Evolutionary conservation across 2,888 invertebrate species (phyloP), one percentile per base, ranked within the genome.

Genomic region (Heliconius aoede): DNA sequence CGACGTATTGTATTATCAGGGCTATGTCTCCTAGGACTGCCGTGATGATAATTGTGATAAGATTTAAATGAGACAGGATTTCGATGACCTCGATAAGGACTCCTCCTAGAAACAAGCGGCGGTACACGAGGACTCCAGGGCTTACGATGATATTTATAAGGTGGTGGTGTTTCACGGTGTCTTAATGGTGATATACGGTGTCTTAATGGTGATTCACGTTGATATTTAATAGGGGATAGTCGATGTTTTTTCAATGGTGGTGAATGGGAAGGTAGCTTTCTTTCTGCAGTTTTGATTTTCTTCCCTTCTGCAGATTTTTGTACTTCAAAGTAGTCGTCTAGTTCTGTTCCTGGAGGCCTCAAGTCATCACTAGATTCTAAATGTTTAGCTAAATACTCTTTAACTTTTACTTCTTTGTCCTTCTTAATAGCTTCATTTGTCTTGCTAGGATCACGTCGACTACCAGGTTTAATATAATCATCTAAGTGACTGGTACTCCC

Each of bases 331-430:
- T 88, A 93, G 74, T 92, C 93, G 68, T 94, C 94, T 0, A 94
- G 86, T 80, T 94, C 94, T 1, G 94, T 94, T 13, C 94, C 94
- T 36, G 94, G 94, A 1, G 94, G 94, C 0, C 90, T 86, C 40
- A 94, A 82, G 76, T 93, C 91, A 51, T 92, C 90, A 15, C 83
- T 82, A 0, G 91, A 89, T 67, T 92, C 91, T 26, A 94, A 84
- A 72, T 88, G 90, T 81, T 94, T 94, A 0, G 92, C 91, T 24
- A 94, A 84, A 74, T 87, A 89, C 78, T 92, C 89, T 80, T 93
- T 93, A 2, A 94, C 93, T 84, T 94, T 94, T 11, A 87, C 89
- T 84, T 93, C 92, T 78, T 94, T 94, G 81, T 94, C 94, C 75
- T 82, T 90, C 77, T 86, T 91, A 72, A 94, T 94, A 21, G 94